Evolutionary conservation across 2,113 vertebrate genomes (phyloP), one percentile per base, ranked within the genome.

Genomic region (Hyaena hyaena): DNA sequence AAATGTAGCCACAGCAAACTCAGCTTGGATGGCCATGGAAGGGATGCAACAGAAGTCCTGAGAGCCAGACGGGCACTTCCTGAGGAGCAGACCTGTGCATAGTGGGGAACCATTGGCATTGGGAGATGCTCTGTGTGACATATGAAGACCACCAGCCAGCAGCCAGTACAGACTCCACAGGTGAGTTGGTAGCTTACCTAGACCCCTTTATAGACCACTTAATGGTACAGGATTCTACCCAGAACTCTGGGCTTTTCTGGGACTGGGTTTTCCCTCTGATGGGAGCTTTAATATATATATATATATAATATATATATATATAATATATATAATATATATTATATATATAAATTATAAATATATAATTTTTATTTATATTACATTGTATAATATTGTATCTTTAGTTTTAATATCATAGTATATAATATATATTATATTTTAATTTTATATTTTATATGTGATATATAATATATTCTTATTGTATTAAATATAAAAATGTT

Each of bases 151-250:
- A 31, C n/a, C 14, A 53, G n/a, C n/a, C 85, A 35, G 14, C 17
- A 11, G 14, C 43, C 45, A 5, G 35, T 2, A 1, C 4, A 2
- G 63, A 23, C 4, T 24, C 5, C 10, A 2, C 53, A 39, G 39
- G 88, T 4, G 19, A 17, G 24, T 17, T 73, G 19, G 10, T 3
- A n/a, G 19, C 17, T 17, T 16, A 23, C 28, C 2, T 12, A 53
- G 26, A 39, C 21, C 26, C 15, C 58, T 53, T 81, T 35, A 58
- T 10, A 65, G 23, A 6, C 5, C 23, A 24, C 31, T 26, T 24
- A 10, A 10, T n/a, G n/a, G 76, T 33, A 21, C 26, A 48, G 2
- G 5, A 65, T 8, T 68, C 4, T 33, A 55, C 26, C 48, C 28
- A 71, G 69, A 31, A 50, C 5, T 35, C 10, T 8, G 1, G 63